Evolutionary conservation across 2,113 vertebrate species (phyloP), one percentile per base, ranked within the genome.

Genomic region (Balaenoptera acutorostrata): DNA sequence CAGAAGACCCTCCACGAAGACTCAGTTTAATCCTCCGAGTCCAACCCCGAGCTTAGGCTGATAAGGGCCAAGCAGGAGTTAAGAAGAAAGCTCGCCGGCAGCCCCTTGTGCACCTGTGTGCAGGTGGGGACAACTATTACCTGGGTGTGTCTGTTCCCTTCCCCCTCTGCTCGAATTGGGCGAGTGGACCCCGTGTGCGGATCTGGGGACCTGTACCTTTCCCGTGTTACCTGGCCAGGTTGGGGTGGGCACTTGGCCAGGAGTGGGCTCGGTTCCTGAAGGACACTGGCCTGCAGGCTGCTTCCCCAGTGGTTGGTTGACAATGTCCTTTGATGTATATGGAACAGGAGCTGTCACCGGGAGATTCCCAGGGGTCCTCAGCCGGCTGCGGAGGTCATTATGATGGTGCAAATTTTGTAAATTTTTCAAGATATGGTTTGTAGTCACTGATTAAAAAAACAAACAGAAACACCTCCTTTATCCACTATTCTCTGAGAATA

Each of bases 381-480:
- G 15, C 39, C 29, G 69, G 44, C 71, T 77, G 69, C 36, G 57
- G 33, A 88, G 44, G 49, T 57, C 66, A 9, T 39, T 84, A 81
- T 14, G 15, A 15, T 85, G 49, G 25, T 89, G 21, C 14, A 27
- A 6, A 55, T 59, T 85, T 88, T 85, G 6, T 68, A 89, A 92
- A 68, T 63, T 90, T 20, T 39, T 91, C 29, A 83, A 61, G 41
- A 52, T 77, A 27, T 27, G 49, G 72, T 49, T 95, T 80, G 36
- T 83, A 77, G 59, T 77, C 72, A 94, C 17, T 61, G 59, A 77
- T 31, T 87, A 49, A 41, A 84, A 82, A 81, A 80, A 75, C 82
- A 27, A 14, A 36, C 14, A 31, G 11, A 44, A 81, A 41, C 11
- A 41, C n/a, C 25, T 85, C 31, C 55, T 17, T 88, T 78, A 66